phyloP scores from a whole-genome alignment of 2,888 invertebrate species.

The Sisyra terminalis region DNA sequence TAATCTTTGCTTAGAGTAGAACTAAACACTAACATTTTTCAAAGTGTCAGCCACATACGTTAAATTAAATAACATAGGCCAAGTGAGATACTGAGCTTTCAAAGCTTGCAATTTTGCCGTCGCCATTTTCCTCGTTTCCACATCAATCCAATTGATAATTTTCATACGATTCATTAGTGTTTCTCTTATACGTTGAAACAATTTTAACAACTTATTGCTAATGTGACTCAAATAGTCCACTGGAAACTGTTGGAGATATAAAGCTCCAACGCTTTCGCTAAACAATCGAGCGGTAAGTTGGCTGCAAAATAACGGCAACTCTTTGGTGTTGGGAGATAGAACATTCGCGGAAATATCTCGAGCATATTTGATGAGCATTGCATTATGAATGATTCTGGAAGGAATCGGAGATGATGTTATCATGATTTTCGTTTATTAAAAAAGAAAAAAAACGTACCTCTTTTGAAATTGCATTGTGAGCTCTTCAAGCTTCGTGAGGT shows the following conservation, averaged over 20 bases:
- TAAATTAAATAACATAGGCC: slow-evolving; percentile 20
- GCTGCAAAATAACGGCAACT: slow-evolving; percentile 22
- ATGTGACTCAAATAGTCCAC: slow-evolving; percentile 24
- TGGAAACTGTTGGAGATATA: slow-evolving; percentile 29
- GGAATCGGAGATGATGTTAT: background rate
- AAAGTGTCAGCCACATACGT: slow-evolving; percentile 14
- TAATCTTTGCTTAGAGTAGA: background rate
- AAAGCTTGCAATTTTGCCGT: slow-evolving; percentile 26
- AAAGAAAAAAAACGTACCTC: slow-evolving; percentile 13
- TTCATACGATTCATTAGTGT: slow-evolving; percentile 26
- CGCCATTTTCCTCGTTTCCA: slow-evolving; percentile 25
- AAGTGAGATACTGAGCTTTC: slow-evolving; percentile 27
- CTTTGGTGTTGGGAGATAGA: slow-evolving; percentile 17
- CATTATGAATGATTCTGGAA: slow-evolving; percentile 28
- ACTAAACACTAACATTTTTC: slow-evolving; percentile 13
- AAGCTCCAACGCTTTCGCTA: slow-evolving; percentile 25
- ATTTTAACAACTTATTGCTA: slow-evolving; percentile 22
- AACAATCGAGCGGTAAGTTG: slow-evolving; percentile 25
- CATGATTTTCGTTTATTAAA: background rate
- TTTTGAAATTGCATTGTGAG: slow-evolving; percentile 15
- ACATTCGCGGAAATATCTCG: slow-evolving; percentile 29
- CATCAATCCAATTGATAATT: slow-evolving; percentile 28
- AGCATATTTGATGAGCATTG: slow-evolving; percentile 28
- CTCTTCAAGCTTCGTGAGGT: slow-evolving; percentile 18
- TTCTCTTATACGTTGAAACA: slow-evolving; percentile 22